Conservation (phyloP, 2,113 vertebrate species). For the Otocyon megalotis region DNA sequence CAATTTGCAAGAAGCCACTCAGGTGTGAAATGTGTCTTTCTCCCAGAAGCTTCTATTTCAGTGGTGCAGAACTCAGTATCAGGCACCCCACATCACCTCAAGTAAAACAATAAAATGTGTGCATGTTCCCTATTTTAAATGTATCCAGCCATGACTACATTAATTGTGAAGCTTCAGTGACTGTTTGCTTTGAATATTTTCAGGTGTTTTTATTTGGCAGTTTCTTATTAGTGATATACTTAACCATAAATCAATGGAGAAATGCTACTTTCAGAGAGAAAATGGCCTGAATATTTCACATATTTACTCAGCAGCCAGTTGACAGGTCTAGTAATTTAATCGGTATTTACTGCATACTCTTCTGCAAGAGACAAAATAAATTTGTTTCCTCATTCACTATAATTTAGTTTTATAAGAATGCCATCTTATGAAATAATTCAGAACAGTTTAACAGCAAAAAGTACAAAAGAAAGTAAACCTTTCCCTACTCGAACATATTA, state of each 20-base stretch:
- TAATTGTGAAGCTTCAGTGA: slow-evolving; percentile 57
- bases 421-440: slow-evolving; percentile 67
- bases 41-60: not conserved
- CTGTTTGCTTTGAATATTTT: slow-evolving; percentile 66
- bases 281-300: slow-evolving; percentile 60
- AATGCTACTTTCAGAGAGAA: slow-evolving; percentile 74
- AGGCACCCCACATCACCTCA: not conserved
- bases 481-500: slow-evolving; percentile 45
- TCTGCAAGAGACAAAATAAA: slow-evolving; percentile 76
- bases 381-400: slow-evolving; percentile 76
- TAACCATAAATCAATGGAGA: slow-evolving; percentile 70
- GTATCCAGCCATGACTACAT: slow-evolving; percentile 1
- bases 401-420: slow-evolving; percentile 65
- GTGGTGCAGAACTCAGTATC: not conserved
- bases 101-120: slow-evolving; percentile 35
- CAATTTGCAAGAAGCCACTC: slow-evolving; percentile 50
- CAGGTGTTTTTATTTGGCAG: slow-evolving; percentile 57
- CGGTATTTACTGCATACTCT: slow-evolving; percentile 63
- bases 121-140: not conserved
- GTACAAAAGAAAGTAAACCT: slow-evolving; percentile 45
- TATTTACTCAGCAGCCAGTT: slow-evolving; percentile 67
- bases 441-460: slow-evolving; percentile 71
- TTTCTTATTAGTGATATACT: slow-evolving; percentile 54
- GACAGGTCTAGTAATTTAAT: slow-evolving; percentile 70
- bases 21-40: slow-evolving; percentile 46